These are phyloP conservation scores for Ctena decussata DNA, from an alignment of 2,888 invertebrate genomes.

Conservation along the genomic window DNA sequence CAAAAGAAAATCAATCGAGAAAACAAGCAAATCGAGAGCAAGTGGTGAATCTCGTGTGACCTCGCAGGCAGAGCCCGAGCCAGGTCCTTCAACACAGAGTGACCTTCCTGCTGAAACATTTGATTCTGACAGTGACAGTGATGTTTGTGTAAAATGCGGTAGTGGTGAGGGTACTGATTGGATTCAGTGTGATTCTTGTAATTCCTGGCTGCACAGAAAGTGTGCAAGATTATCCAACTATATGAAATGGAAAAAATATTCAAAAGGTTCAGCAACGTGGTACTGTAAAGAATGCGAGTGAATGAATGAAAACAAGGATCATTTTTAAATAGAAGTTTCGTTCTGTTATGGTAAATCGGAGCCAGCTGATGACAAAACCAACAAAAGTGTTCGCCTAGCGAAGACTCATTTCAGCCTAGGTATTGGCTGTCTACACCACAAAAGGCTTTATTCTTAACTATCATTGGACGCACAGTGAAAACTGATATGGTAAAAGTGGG, in stretches of 20 bases:
- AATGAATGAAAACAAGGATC: not conserved
- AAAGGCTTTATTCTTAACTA: no score
- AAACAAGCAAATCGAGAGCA: no score
- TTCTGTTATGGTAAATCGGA: no score
- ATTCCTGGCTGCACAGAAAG: constrained; percentile 15
- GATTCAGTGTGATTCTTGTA: constrained; percentile 7
- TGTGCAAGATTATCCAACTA: constrained; percentile 1
- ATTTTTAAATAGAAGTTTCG: no score
- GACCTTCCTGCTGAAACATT: no score
- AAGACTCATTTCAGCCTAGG: no score
- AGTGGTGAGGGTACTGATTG: not conserved
- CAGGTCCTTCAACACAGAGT: not conserved
- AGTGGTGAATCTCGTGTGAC: not conserved
- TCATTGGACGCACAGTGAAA: no score
- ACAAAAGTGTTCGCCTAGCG: no score
- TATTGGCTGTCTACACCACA: no score
- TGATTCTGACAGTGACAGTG: not conserved
- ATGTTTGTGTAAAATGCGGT: not conserved
- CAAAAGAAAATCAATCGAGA: not conserved
- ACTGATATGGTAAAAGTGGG: no score
- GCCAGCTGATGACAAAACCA: no score
- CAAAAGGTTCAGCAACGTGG: not conserved
- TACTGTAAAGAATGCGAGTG: not conserved
- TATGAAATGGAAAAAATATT: constrained; percentile 17
- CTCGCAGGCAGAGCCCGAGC: not conserved